Percentiles rank a stretch among this genome's conserved stretches.
phyloP scores from a whole-genome alignment of 2,888 invertebrate genomes.

The Antheraea yamamai region DNA sequence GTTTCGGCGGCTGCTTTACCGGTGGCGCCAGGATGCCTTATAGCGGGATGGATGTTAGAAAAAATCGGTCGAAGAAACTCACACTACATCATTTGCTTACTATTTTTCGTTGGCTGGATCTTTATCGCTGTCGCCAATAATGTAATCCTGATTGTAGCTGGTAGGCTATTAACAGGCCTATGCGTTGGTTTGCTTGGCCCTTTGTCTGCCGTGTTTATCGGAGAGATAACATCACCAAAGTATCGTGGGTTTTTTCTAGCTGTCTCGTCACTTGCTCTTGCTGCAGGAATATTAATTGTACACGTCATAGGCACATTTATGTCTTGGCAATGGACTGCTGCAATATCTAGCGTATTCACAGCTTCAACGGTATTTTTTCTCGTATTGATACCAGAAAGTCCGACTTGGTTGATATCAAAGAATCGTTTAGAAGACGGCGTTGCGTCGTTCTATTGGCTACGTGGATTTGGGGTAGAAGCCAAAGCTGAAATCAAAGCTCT shows the following conservation, averaged over 20 bases:
- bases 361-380: not conserved
- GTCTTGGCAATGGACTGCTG: not conserved
- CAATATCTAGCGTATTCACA: not conserved
- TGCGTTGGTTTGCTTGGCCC: not conserved
- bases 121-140: not conserved
- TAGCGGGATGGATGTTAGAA: not conserved
- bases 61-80: not conserved
- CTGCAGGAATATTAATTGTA: not conserved
- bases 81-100: not conserved
- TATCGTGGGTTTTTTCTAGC: not conserved
- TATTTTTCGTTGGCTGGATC: not conserved
- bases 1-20: no score
- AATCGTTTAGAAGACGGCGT: not conserved
- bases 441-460: not conserved
- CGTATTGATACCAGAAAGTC: not conserved
- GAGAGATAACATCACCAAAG: not conserved
- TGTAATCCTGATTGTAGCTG: not conserved
- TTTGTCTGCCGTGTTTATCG: not conserved
- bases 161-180: not conserved
- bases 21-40: no score
- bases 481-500: not conserved
- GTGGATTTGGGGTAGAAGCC: not conserved
- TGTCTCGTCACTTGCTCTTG: not conserved
- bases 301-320: not conserved
- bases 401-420: not conserved